Conservation (phyloP, 2,113 vertebrate species). For the Rhipidura dahli region DNA sequence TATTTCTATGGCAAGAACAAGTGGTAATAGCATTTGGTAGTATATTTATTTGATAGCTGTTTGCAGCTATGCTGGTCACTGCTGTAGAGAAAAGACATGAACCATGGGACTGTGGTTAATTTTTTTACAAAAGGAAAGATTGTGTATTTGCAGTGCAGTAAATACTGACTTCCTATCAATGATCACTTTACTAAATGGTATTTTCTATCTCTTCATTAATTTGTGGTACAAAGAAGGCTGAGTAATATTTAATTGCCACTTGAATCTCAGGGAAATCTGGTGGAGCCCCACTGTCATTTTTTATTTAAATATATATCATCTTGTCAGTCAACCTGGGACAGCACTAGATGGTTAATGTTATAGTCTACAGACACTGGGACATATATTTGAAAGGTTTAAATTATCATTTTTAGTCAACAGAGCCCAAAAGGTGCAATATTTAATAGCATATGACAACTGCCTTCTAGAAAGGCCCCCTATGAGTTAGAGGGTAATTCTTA, state of each 20-base stretch:
- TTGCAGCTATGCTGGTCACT: not conserved
- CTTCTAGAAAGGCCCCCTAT: not conserved
- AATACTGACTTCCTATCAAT: conserved; percentile 3
- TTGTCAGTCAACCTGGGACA: not conserved
- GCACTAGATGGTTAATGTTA: not conserved
- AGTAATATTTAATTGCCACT: not conserved
- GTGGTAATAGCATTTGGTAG: not conserved
- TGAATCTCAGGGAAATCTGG: not conserved
- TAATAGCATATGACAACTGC: rapidly evolving
- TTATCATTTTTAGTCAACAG: not conserved
- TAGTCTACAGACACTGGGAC: not conserved
- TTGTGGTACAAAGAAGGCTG: not conserved
- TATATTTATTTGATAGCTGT: conserved; percentile 27
- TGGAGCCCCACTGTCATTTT: not conserved
- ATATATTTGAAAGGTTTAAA: conserved; percentile 19
- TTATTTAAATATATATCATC: conserved; percentile 31
- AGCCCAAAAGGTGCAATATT: not conserved
- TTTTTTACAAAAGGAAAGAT: not conserved
- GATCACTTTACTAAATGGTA: not conserved
- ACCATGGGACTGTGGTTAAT: not conserved
- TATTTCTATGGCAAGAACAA: conserved; percentile 25
- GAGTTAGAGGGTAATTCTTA: not conserved
- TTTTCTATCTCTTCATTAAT: conserved; percentile 14
- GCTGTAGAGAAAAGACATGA: not conserved
- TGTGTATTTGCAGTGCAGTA: not conserved